A percentile compares a stretch with the other conserved stretches of the same genome.
Evolutionary conservation across 2,888 invertebrate genomes (phyloP).

Genomic region (Chrysolina oricalcia): DNA sequence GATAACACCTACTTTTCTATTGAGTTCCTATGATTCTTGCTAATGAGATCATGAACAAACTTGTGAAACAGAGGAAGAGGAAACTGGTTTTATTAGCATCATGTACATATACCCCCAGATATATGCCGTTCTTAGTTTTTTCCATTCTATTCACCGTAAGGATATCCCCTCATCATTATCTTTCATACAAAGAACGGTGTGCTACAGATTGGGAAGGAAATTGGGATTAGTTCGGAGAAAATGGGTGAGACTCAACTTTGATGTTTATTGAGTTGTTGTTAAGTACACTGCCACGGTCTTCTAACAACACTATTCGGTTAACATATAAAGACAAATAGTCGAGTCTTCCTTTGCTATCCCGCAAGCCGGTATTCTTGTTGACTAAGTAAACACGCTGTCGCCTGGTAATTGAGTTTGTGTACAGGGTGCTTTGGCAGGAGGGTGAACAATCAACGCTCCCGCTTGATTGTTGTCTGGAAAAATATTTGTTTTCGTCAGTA

Average conservation of each 20-base stretch:
- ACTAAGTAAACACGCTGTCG: not conserved
- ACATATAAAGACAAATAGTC: not conserved
- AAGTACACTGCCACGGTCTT: not conserved
- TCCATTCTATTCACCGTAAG: too few relatives aligned
- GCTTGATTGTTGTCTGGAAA: too few relatives aligned
- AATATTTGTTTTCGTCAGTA: too few relatives aligned
- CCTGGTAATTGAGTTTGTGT: not conserved
- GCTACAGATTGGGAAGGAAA: not conserved
- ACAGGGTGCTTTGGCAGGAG: not conserved
- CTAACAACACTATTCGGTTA: conserved; percentile 1
- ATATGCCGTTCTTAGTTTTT: too few relatives aligned
- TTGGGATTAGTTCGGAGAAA: not conserved
- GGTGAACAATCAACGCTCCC: not conserved
- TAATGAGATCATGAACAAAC: too few relatives aligned
- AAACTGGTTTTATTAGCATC: too few relatives aligned
- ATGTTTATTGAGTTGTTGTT: not conserved
- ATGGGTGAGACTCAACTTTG: not conserved
- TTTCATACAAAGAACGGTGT: too few relatives aligned
- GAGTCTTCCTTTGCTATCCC: not conserved
- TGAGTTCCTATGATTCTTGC: too few relatives aligned
- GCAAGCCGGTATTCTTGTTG: not conserved
- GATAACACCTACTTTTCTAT: too few relatives aligned
- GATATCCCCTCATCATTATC: too few relatives aligned
- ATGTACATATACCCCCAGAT: too few relatives aligned
- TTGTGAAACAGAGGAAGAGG: too few relatives aligned